Evolutionary conservation across 2,888 invertebrate genomes (phyloP).

Genomic region (Rhogogaster chlorosoma): DNA sequence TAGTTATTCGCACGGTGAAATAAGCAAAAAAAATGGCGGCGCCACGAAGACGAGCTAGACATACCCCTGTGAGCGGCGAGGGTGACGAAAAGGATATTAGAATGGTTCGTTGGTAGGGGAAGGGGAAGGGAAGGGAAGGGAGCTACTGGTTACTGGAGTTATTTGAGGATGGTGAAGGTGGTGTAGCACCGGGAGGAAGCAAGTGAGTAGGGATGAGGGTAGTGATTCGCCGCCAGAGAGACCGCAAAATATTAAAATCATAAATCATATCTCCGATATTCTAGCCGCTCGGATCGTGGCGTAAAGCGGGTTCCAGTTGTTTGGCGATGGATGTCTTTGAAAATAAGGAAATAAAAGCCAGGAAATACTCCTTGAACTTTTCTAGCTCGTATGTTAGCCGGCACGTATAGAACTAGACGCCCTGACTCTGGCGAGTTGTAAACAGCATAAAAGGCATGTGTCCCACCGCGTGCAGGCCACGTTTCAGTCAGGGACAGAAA

Average conservation of each 20-base stretch:
- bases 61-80: not conserved
- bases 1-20: conserved; percentile 25
- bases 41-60: conserved; percentile 27
- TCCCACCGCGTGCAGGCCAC: conserved; percentile 1
- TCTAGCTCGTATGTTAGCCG: conserved; percentile 57
- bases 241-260: conserved; percentile 61
- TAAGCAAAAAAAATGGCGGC: conserved; percentile 46
- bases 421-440: not conserved
- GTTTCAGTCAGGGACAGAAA: conserved; percentile 14
- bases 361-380: conserved; percentile 58
- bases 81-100: conserved; percentile 52
- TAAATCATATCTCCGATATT: conserved; percentile 58
- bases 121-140: not conserved
- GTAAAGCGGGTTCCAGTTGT: conserved; percentile 40
- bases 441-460: conserved; percentile 45
- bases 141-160: not conserved
- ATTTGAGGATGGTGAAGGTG: not conserved
- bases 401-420: not conserved
- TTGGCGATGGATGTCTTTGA: conserved; percentile 32
- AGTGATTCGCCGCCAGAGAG: conserved; percentile 41
- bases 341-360: conserved; percentile 58
- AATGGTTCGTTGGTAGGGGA: conserved; percentile 39
- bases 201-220: not conserved
- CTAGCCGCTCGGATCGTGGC: conserved; percentile 35
- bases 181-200: not conserved